phyloP scores from a whole-genome alignment of 1,140 invertebrate species.

The Brachionus paranguensis region DNA sequence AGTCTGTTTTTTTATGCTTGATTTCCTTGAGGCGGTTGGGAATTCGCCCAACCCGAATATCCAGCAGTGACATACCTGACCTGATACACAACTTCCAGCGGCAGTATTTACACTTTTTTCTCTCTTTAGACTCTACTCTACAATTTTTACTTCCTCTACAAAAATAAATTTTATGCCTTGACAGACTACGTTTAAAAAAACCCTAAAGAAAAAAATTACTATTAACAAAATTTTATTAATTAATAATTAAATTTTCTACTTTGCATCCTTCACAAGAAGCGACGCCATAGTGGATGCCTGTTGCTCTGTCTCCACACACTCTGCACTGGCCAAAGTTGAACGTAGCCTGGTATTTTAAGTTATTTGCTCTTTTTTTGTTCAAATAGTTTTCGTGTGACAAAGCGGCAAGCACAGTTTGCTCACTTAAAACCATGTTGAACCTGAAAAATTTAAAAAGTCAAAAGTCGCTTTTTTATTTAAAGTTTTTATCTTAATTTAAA shows the following conservation, averaged over 20 bases:
- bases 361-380: background rate
- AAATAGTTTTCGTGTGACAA: background rate
- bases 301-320: background rate
- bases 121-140: slow-evolving; percentile 47
- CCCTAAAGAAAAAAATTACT: slow-evolving; percentile 38
- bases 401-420: background rate
- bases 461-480: background rate
- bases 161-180: slow-evolving; percentile 46
- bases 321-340: slow-evolving; percentile 8
- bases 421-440: background rate
- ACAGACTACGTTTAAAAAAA: slow-evolving; percentile 41
- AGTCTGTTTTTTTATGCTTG: background rate
- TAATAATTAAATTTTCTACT: slow-evolving; percentile 46
- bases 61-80: slow-evolving; percentile 50
- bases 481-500: background rate
- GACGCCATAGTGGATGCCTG: slow-evolving; percentile 41
- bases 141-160: slow-evolving; percentile 51
- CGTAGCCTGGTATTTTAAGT: background rate
- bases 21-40: slow-evolving; percentile 51
- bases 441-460: background rate
- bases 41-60: slow-evolving; percentile 50
- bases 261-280: slow-evolving; percentile 24
- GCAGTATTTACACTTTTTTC: slow-evolving; percentile 53
- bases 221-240: slow-evolving; percentile 45
- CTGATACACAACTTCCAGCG: slow-evolving; percentile 49